A percentile compares a stretch with the other conserved stretches of the same genome.
phyloP scores from a whole-genome alignment of 2,797 vertebrate genomes.

The Mormyrus hasselquistii region DNA sequence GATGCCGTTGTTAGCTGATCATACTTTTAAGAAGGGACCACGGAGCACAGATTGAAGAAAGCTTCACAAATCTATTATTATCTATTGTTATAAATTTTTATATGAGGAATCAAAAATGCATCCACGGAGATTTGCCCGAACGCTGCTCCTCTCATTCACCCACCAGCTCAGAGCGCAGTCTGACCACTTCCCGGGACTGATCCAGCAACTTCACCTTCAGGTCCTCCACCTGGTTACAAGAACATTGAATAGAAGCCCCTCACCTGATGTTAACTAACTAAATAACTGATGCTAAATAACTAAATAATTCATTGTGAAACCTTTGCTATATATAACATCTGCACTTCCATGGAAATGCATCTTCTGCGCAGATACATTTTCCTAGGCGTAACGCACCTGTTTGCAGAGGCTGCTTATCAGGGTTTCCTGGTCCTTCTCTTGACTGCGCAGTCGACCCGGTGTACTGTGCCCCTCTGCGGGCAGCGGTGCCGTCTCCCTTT shows the following conservation, averaged over 20 bases:
- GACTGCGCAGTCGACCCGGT: conserved; percentile 50
- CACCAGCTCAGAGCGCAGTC: conserved; percentile 80
- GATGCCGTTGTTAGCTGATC: not conserved
- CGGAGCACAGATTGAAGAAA: not conserved
- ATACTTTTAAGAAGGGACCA: not conserved
- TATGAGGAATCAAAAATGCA: not conserved
- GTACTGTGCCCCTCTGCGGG: conserved; percentile 55
- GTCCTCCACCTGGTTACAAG: conserved; percentile 67
- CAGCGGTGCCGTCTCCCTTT: conserved; percentile 55
- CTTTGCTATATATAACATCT: not conserved
- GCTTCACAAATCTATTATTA: not conserved
- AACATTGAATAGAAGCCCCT: not conserved
- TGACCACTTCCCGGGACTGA: conserved; percentile 79
- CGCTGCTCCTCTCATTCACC: conserved; percentile 35
- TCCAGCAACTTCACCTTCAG: conserved; percentile 77
- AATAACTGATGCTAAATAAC: not conserved
- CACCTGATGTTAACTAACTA: not conserved
- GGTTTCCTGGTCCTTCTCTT: conserved; percentile 59
- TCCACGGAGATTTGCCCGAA: not conserved
- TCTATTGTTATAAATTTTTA: not conserved
- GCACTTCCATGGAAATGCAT: not conserved
- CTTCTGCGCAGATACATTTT: not conserved
- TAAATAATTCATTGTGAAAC: not conserved
- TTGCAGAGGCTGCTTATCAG: conserved; percentile 63
- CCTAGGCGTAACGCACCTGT: conserved; percentile 63